phyloP scores from a whole-genome alignment of 2,113 vertebrate species.

The Seriola rivoliana region DNA sequence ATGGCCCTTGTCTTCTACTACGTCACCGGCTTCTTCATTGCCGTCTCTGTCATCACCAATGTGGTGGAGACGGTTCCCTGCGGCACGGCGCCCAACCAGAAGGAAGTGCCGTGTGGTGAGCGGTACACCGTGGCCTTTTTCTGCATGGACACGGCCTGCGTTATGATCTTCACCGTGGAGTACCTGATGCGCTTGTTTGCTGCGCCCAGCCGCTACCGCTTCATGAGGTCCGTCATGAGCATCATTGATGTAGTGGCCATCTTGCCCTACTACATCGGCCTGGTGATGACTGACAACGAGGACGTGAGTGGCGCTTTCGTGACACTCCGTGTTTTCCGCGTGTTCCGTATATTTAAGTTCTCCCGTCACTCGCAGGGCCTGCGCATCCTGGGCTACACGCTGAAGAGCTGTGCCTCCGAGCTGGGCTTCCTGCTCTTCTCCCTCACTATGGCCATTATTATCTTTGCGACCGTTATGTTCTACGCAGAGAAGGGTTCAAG shows the following conservation, averaged over 20 bases:
- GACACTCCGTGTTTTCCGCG: slow-evolving; percentile 95
- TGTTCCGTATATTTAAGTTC: slow-evolving; percentile 99
- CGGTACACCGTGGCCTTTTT: slow-evolving; percentile 97
- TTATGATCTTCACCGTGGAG: slow-evolving; percentile 99
- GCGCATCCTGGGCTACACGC: slow-evolving; percentile 97
- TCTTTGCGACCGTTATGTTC: slow-evolving; percentile 99
- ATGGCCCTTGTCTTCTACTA: slow-evolving; percentile 99
- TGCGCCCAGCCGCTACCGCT: slow-evolving; percentile 96
- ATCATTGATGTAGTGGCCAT: slow-evolving; percentile 99
- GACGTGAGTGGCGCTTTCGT: slow-evolving; percentile 98
- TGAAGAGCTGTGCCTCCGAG: slow-evolving; percentile 99
- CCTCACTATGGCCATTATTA: slow-evolving; percentile 99
- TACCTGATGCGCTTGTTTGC: slow-evolving; percentile 96
- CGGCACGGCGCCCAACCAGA: slow-evolving; percentile 88
- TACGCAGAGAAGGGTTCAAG: slow-evolving; percentile 98
- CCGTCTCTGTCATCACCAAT: slow-evolving; percentile 97
- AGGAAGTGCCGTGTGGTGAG: slow-evolving; percentile 96
- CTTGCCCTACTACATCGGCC: slow-evolving; percentile 98
- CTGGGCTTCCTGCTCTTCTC: slow-evolving; percentile 99
- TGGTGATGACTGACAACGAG: slow-evolving; percentile 99
- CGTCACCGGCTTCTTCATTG: slow-evolving; percentile 99
- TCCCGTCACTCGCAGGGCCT: slow-evolving; percentile 98
- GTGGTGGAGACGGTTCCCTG: slow-evolving; percentile 98
- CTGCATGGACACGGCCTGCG: slow-evolving; percentile 98
- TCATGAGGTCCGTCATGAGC: slow-evolving; percentile 97